Conservation (phyloP, 35 echinoderm and acorn worm genomes). For the Antedon bifida region DNA sequence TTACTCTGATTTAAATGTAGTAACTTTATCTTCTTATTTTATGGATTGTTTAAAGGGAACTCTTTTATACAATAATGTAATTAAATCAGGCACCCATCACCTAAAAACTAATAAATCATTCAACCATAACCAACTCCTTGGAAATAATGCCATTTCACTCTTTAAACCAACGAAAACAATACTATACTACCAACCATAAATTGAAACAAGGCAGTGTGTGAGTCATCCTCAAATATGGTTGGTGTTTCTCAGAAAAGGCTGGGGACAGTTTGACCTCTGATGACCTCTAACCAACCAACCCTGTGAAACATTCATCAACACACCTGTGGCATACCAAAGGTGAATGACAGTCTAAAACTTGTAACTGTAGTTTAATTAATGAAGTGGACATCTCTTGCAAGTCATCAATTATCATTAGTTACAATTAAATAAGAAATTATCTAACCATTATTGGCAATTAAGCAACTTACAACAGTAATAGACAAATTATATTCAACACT, state of each 20-base stretch:
- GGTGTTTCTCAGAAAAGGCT: background rate
- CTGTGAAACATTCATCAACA: background rate
- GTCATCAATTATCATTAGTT: too few species aligned
- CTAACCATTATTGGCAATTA: too few species aligned
- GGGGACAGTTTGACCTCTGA: background rate
- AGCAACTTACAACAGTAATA: too few species aligned
- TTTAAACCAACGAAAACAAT: background rate
- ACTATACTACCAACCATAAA: background rate
- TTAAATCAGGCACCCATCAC: too few species aligned
- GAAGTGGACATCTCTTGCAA: too few species aligned
- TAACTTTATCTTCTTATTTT: too few species aligned
- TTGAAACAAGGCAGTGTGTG: background rate
- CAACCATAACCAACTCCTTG: background rate
- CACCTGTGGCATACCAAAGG: background rate
- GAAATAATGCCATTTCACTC: background rate
- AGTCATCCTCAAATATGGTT: background rate
- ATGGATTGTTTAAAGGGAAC: too few species aligned
- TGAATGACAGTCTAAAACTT: background rate
- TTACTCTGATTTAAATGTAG: too few species aligned
- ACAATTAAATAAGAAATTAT: too few species aligned
- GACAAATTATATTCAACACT: too few species aligned
- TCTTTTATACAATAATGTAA: too few species aligned
- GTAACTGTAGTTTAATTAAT: too few species aligned
- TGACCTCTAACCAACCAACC: background rate
- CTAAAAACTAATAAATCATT: background rate